These are phyloP conservation scores for Alloscopus bannaensis DNA, from an alignment of 2,888 invertebrate genomes.

Conservation along the genomic window DNA sequence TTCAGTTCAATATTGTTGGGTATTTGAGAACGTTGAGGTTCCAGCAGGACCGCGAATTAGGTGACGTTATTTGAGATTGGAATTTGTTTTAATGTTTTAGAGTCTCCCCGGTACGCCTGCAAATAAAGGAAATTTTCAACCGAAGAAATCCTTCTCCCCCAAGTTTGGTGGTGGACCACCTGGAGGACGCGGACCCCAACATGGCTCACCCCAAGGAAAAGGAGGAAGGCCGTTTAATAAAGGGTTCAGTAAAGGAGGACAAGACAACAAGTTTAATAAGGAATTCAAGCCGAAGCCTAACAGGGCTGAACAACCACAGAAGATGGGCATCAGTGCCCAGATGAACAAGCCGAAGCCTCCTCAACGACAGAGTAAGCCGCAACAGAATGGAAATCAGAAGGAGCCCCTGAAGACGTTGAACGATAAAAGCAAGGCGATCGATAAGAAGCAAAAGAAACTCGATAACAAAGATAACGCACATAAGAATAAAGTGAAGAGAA, in stretches of 20 bases:
- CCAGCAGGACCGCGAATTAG: too few relatives aligned
- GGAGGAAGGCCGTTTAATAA: not conserved
- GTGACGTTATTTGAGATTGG: too few relatives aligned
- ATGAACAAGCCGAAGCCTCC: conserved; percentile 12
- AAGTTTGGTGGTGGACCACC: conserved; percentile 25
- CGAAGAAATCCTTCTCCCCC: conserved; percentile 36
- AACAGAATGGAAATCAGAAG: conserved; percentile 40
- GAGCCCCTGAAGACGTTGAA: conserved; percentile 22
- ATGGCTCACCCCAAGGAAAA: not conserved
- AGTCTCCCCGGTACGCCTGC: conserved; percentile 19
- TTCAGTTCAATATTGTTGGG: too few relatives aligned
- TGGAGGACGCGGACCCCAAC: conserved; percentile 2
- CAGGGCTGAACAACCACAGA: not conserved
- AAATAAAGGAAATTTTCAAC: conserved; percentile 27
- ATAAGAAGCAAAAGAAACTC: conserved; percentile 43
- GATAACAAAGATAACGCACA: conserved; percentile 11
- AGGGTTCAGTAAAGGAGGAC: conserved; percentile 5
- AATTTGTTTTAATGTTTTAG: conserved; percentile 6
- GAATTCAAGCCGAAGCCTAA: not conserved
- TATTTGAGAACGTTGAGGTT: too few relatives aligned
- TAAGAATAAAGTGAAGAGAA: conserved; percentile 31
- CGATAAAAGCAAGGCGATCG: conserved; percentile 38
- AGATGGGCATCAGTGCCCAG: conserved; percentile 25
- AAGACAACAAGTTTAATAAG: not conserved
- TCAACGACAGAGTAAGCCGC: conserved; percentile 22